Evolutionary conservation across 2,797 vertebrate genomes (phyloP).

Genomic region (Phrynocephalus vlangalii): DNA sequence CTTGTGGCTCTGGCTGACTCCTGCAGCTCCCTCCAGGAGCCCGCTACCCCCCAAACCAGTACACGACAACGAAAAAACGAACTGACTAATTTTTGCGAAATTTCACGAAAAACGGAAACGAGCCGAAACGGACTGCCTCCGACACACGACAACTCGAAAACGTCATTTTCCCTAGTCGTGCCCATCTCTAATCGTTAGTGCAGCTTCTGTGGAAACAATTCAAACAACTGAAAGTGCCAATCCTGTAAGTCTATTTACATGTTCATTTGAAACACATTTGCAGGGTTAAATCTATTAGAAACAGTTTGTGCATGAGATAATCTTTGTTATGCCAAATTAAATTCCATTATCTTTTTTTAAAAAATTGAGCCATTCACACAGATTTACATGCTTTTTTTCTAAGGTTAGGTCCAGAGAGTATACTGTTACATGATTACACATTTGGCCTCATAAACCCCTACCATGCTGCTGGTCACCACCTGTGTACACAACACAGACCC

Average conservation of each 20-base stretch:
- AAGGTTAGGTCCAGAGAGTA: neutral
- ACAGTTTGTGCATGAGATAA: neutral
- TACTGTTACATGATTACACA: constrained; percentile 7
- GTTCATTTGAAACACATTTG: constrained; percentile 10
- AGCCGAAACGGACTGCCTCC: no score
- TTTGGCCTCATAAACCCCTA: neutral
- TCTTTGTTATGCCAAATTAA: neutral
- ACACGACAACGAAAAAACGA: no score
- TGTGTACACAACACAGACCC: constrained; percentile 36
- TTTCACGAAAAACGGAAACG: no score
- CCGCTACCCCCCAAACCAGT: no score
- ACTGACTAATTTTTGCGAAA: no score
- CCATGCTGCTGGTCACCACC: constrained; percentile 22
- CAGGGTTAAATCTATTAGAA: neutral
- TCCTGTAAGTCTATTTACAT: neutral
- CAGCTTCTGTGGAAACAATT: neutral
- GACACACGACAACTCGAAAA: no score
- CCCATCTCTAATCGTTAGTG: no score
- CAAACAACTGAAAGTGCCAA: neutral
- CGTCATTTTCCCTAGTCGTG: no score
- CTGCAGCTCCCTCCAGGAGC: no score
- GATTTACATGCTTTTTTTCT: neutral
- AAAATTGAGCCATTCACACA: neutral
- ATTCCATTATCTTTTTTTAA: neutral
- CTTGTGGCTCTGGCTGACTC: no score